These are phyloP conservation scores for Nettapus auritus DNA, from an alignment of 2,113 vertebrate species.

Conservation along the genomic window DNA sequence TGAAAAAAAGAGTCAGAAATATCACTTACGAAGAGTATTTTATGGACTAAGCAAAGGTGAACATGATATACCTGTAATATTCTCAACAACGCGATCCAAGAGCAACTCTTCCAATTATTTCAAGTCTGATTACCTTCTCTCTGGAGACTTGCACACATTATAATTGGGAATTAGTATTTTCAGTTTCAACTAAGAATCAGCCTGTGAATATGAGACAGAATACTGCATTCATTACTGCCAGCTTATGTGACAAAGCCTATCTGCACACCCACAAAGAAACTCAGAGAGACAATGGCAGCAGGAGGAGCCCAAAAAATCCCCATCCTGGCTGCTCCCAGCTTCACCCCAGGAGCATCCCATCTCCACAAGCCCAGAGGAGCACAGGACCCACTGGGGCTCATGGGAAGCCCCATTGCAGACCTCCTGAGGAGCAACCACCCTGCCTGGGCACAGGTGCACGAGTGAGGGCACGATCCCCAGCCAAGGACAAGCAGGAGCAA, in stretches of 20 bases:
- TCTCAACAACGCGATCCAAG: background rate
- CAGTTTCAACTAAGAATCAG: background rate
- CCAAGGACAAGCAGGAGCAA: background rate
- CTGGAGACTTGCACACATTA: background rate
- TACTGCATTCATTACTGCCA: background rate
- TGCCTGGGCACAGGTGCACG: accelerated
- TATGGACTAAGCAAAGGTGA: background rate
- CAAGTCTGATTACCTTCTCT: background rate
- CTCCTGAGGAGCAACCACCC: background rate
- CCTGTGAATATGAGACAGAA: background rate
- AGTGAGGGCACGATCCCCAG: background rate
- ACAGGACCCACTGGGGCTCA: accelerated
- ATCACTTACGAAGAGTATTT: background rate
- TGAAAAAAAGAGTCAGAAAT: background rate
- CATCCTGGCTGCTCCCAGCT: background rate
- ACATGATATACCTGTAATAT: background rate
- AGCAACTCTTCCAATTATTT: background rate
- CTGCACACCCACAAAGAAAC: background rate
- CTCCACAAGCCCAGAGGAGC: background rate
- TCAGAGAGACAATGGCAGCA: background rate
- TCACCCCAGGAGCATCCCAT: background rate
- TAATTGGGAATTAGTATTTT: background rate
- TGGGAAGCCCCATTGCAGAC: background rate
- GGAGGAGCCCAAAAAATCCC: background rate
- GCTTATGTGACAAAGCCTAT: background rate